These are phyloP conservation scores for Conus ventricosus DNA, from an alignment of 1,140 invertebrate species.

Conservation along the genomic window DNA sequence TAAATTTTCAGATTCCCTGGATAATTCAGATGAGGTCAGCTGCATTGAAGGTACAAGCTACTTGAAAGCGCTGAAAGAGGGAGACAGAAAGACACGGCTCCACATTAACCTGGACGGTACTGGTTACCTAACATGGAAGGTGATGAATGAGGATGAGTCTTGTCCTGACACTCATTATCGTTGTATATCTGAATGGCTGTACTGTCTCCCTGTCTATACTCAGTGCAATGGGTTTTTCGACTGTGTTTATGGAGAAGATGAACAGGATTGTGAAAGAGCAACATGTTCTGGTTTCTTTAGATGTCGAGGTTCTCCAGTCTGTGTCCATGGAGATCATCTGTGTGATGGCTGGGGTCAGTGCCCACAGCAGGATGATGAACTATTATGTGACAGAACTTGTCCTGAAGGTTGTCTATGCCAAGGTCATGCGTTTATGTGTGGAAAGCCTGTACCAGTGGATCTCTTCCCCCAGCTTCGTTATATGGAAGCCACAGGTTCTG, in stretches of 20 bases:
- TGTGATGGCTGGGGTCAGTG: slow-evolving; percentile 35
- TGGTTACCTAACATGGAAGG: neutral
- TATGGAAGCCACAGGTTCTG: neutral
- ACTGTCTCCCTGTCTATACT: slow-evolving; percentile 7
- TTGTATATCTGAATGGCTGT: neutral
- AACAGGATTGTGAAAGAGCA: neutral
- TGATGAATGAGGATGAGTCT: neutral
- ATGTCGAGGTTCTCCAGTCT: slow-evolving; percentile 22
- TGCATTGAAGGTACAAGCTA: no score
- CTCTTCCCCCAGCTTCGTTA: slow-evolving; percentile 7
- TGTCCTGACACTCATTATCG: slow-evolving; percentile 23
- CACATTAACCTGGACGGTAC: neutral
- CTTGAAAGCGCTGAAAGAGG: no score
- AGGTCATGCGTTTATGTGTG: slow-evolving; percentile 12
- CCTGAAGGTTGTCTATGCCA: slow-evolving; percentile 48
- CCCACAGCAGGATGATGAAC: slow-evolving; percentile 40
- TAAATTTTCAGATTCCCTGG: neutral
- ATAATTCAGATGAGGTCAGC: neutral
- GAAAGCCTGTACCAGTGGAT: neutral
- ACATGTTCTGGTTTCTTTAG: slow-evolving; percentile 39
- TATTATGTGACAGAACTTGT: slow-evolving; percentile 24
- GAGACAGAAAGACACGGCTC: no score
- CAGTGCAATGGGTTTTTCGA: slow-evolving; percentile 23
- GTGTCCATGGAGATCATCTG: slow-evolving; percentile 26
- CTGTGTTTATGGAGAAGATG: neutral